These are phyloP conservation scores for Brachymystax lenok DNA, from an alignment of 2,797 vertebrate genomes.

Conservation along the genomic window DNA sequence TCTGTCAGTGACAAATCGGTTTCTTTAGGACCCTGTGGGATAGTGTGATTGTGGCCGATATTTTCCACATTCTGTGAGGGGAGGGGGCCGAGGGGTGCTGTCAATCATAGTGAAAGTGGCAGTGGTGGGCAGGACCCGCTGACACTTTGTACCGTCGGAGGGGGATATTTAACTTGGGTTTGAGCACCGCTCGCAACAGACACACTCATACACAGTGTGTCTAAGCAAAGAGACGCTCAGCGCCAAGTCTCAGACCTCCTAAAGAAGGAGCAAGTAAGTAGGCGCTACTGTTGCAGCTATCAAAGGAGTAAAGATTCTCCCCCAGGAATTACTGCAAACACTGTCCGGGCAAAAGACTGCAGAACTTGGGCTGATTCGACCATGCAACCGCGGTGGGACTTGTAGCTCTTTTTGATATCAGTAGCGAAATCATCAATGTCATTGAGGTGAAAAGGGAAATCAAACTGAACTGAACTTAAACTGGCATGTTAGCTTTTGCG, in stretches of 20 bases:
- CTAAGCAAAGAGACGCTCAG: slow-evolving; percentile 69
- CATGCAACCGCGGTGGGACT: slow-evolving; percentile 59
- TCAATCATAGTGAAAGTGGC: slow-evolving; percentile 80
- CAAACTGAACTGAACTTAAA: slow-evolving; percentile 35
- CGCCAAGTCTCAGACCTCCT: slow-evolving; percentile 71
- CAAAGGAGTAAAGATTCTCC: slow-evolving; percentile 62
- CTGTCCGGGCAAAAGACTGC: slow-evolving; percentile 49
- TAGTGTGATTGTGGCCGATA: slow-evolving; percentile 71
- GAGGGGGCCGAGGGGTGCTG: slow-evolving; percentile 58
- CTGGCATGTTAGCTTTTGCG: slow-evolving; percentile 51
- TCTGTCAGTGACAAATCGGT: slow-evolving; percentile 27
- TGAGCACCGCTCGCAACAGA: slow-evolving; percentile 75
- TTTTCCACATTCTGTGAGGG: slow-evolving; percentile 72
- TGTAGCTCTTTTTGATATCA: slow-evolving; percentile 47
- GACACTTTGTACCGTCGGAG: slow-evolving; percentile 77
- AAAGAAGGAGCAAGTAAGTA: slow-evolving; percentile 66
- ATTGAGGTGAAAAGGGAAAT: slow-evolving; percentile 47
- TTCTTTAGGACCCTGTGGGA: slow-evolving; percentile 74
- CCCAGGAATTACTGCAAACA: slow-evolving; percentile 63
- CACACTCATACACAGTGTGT: slow-evolving; percentile 77
- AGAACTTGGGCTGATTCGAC: slow-evolving; percentile 55
- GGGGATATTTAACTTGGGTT: slow-evolving; percentile 82
- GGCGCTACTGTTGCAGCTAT: slow-evolving; percentile 68
- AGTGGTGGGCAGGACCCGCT: slow-evolving; percentile 75
- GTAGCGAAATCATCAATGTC: slow-evolving; percentile 58